phyloP scores from a whole-genome alignment of 1,140 invertebrate species.

The Ericerus pela region DNA sequence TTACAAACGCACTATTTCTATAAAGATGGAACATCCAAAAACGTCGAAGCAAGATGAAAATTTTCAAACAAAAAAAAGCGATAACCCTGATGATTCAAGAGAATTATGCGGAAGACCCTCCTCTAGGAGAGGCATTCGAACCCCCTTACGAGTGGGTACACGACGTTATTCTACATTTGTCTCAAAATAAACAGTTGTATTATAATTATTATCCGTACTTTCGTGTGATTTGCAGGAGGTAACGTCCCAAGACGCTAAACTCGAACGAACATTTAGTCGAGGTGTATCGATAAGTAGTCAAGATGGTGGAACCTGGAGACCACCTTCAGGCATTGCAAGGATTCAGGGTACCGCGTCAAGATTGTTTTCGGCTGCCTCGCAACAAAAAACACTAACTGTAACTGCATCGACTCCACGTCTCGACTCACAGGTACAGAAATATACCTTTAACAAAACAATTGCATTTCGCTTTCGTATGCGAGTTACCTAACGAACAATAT shows the following conservation, averaged over 20 bases:
- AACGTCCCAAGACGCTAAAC: background rate
- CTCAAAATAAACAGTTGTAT: background rate
- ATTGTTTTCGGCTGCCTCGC: background rate
- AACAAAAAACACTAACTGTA: background rate
- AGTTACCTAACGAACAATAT: background rate
- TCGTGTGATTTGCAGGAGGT: background rate
- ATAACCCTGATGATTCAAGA: no score
- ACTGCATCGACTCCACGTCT: background rate
- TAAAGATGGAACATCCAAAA: conserved; percentile 3
- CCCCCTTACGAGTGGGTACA: background rate
- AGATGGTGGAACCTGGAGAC: background rate
- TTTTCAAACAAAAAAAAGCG: background rate
- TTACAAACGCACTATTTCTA: no score
- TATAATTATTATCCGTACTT: background rate
- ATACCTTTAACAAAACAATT: background rate
- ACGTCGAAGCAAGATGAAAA: background rate
- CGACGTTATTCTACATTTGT: background rate
- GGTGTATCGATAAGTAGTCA: background rate
- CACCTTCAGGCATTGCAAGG: background rate
- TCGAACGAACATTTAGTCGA: background rate
- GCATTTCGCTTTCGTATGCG: background rate
- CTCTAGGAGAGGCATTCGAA: conserved; percentile 4
- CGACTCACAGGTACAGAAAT: background rate
- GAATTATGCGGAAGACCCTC: no score
- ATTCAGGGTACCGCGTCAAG: background rate